Evolutionary conservation across 2,797 vertebrate genomes (phyloP).

Genomic region (Anolis apletophallus): DNA sequence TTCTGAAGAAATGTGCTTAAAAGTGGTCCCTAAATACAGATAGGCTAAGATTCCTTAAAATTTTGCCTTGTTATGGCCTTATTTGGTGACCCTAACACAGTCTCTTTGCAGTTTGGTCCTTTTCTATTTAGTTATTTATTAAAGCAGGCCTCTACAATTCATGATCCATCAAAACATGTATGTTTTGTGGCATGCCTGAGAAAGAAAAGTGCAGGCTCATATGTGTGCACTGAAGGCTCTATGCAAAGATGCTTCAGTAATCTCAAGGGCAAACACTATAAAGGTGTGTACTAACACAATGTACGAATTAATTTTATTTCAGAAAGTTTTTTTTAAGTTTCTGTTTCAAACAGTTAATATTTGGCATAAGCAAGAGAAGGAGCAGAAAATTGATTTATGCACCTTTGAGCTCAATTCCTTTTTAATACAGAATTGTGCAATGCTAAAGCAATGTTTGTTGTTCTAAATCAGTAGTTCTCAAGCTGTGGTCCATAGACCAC

Average conservation of each 20-base stretch:
- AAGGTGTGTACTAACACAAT: too few relatives aligned
- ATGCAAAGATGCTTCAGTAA: neutral
- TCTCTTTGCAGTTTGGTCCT: neutral
- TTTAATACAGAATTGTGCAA: neutral
- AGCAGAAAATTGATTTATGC: neutral
- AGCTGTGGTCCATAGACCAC: too few relatives aligned
- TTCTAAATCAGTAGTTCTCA: too few relatives aligned
- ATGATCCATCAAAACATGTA: neutral
- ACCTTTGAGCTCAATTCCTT: neutral
- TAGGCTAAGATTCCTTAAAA: neutral
- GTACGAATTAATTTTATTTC: too few relatives aligned
- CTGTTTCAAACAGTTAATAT: too few relatives aligned
- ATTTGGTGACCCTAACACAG: neutral
- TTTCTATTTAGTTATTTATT: neutral
- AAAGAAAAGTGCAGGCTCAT: neutral
- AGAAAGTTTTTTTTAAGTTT: too few relatives aligned
- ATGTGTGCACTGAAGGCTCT: neutral
- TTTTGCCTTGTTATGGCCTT: neutral
- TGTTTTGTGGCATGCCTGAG: neutral
- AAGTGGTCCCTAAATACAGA: neutral
- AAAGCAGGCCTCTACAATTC: neutral
- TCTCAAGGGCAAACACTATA: neutral
- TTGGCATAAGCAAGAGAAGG: too few relatives aligned
- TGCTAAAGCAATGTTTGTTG: neutral
- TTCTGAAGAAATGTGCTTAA: neutral